Percentiles rank a stretch among this genome's conserved stretches.
Evolutionary conservation across 2,888 invertebrate species (phyloP).

Genomic region (Hybos culiciformis): DNA sequence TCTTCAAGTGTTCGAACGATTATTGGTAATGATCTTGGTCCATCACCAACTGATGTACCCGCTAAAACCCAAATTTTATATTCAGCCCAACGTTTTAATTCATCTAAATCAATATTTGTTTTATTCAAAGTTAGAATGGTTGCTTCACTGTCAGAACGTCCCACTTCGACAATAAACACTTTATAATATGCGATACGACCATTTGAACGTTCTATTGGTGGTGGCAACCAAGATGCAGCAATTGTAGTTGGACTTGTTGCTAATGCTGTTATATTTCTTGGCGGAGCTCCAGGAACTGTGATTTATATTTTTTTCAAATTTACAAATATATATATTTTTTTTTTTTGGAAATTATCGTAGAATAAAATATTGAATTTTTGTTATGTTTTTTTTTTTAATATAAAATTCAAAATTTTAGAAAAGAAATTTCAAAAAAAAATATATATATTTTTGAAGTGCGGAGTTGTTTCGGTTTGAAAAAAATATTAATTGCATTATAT

Average conservation of each 20-base stretch:
- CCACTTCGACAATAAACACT: conserved; percentile 77
- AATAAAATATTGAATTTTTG: conserved; percentile 12
- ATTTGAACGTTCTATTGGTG: conserved; percentile 79
- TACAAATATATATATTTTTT: conserved; percentile 3
- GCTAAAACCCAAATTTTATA: conserved; percentile 96
- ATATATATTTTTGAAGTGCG: too few species aligned
- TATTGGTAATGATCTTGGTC: conserved; percentile 84
- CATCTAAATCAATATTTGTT: conserved; percentile 70
- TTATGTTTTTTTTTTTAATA: neutral
- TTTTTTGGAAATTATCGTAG: conserved; percentile 7
- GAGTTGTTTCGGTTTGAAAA: too few species aligned
- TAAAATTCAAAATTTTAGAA: neutral
- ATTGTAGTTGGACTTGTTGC: conserved; percentile 82
- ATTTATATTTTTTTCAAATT: conserved; percentile 9
- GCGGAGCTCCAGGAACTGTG: conserved; percentile 91
- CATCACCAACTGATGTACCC: conserved; percentile 92
- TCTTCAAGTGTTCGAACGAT: conserved; percentile 92
- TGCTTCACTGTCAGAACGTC: conserved; percentile 72
- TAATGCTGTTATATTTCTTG: conserved; percentile 81
- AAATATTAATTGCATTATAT: too few species aligned
- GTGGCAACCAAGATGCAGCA: conserved; percentile 84
- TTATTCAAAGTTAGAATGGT: conserved; percentile 64
- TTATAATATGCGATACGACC: conserved; percentile 92
- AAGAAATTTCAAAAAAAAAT: too few species aligned
- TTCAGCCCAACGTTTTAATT: conserved; percentile 87